These are phyloP conservation scores for Halictus ligatus DNA, from an alignment of 2,888 invertebrate genomes.

Conservation along the genomic window DNA sequence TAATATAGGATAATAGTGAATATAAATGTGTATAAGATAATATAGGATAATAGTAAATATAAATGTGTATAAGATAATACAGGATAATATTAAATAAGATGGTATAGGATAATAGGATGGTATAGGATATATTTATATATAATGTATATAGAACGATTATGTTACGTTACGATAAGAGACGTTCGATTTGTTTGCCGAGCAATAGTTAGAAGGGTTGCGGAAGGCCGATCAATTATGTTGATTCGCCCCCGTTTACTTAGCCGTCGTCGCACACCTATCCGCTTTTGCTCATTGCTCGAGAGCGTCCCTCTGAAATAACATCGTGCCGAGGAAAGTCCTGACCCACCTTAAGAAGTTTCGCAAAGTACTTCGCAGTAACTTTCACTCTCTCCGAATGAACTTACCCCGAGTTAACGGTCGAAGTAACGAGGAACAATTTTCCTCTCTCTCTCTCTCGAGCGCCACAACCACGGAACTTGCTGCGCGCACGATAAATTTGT, in stretches of 20 bases:
- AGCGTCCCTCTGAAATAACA: conserved; percentile 70
- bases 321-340: conserved; percentile 69
- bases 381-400: conserved; percentile 73
- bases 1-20: no score
- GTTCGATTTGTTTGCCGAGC: neutral
- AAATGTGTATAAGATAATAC: no score
- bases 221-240: conserved; percentile 57
- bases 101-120: no score
- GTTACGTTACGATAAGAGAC: neutral
- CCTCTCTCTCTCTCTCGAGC: conserved; percentile 42
- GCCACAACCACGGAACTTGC: conserved; percentile 15
- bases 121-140: no score
- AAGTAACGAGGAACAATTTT: conserved; percentile 73
- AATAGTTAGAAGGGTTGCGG: neutral
- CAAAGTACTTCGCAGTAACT: conserved; percentile 73
- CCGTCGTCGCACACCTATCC: conserved; percentile 40
- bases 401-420: conserved; percentile 71
- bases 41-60: no score
- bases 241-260: conserved; percentile 47
- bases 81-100: no score
- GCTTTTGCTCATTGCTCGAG: conserved; percentile 57
- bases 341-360: conserved; percentile 74
- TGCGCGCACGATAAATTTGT: conserved; percentile 25
- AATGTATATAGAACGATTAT: neutral
- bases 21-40: no score